These are phyloP conservation scores for Chloebia gouldiae DNA, from an alignment of 2,113 vertebrate genomes.

Conservation along the genomic window DNA sequence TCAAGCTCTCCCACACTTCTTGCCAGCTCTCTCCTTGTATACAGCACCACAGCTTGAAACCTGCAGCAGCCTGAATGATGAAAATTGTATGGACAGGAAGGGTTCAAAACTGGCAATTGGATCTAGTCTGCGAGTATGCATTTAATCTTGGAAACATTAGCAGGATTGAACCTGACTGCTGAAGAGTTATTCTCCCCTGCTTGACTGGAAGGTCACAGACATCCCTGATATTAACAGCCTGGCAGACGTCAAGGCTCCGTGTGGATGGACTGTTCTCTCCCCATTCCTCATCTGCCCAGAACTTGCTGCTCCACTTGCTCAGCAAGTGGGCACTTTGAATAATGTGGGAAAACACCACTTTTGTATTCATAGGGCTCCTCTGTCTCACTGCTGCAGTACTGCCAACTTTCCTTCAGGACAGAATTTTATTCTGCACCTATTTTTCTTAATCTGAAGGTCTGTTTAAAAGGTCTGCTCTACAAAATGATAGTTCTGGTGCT, in stretches of 20 bases:
- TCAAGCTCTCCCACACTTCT: neutral
- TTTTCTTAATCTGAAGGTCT: slow-evolving; percentile 34
- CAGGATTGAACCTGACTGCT: slow-evolving; percentile 18
- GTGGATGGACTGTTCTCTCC: neutral
- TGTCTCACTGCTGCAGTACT: neutral
- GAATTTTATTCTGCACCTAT: slow-evolving; percentile 17
- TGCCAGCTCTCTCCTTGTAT: neutral
- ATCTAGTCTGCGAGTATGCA: neutral
- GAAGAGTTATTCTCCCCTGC: slow-evolving; percentile 38
- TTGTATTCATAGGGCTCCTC: slow-evolving; percentile 17
- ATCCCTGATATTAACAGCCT: slow-evolving; percentile 7
- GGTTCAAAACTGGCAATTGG: neutral
- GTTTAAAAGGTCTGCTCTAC: neutral
- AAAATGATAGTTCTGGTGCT: neutral
- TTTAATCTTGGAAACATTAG: slow-evolving; percentile 6
- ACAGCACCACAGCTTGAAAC: neutral
- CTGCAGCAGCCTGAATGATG: neutral
- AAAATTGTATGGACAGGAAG: neutral
- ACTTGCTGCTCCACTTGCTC: slow-evolving; percentile 53
- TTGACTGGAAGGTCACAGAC: slow-evolving; percentile 51
- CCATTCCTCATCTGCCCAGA: slow-evolving; percentile 7
- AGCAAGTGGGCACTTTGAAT: slow-evolving; percentile 32
- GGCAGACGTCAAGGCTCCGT: slow-evolving; percentile 27
- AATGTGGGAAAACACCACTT: slow-evolving; percentile 43
- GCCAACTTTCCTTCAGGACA: slow-evolving; percentile 14